Evolutionary conservation across 2,888 invertebrate genomes (phyloP), one percentile per base, ranked within the genome.

Genomic region (Euzetes globulus): DNA sequence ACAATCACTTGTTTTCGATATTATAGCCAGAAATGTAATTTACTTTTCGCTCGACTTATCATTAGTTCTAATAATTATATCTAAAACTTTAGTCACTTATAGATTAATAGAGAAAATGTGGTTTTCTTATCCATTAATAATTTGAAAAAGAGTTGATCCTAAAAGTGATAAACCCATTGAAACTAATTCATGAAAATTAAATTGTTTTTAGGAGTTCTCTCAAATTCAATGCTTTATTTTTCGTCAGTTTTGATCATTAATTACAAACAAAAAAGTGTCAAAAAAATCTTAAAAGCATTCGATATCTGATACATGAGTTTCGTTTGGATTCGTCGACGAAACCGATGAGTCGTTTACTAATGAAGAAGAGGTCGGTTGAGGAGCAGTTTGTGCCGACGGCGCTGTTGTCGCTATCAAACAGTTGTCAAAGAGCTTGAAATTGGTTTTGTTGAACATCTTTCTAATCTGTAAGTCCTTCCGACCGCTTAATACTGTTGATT

Each of bases 401-500:
- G 33, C 9, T 68, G 68, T 68, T 9, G 45, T 68, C 37, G 33
- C 1, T 1, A 33, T 37, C 19, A 68, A 22, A 19, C 41, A 41
- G 19, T 68, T 68, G 45, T 68, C 68, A 19, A 37, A 41, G 6
- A 41, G 4, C 45, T 41, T 68, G 15, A 71, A 71, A 71, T 33
- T 55, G 1, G 50, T 29, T 71, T 55, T 71, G n/a, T 71, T 47
- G 3, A 91, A 81, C 78, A 83, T 82, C 50, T 84, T 79, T 71
- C 85, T 76, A n/a, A 92, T 86, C 37, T 89, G 88, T 75, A 92
- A 84, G 82, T 93, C 93, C 72, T 89, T 86, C 22, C 92, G 86
- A 9, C 92, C 91, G 78, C 90, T 90, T 70, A 92, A 82, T 0
- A 91, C 92, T 19, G 90, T 86, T 37, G 90, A 88, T 79, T 88